Percentiles rank a stretch among this genome's conserved stretches.
Conservation (phyloP, 37 sponge, comb jelly and placozoan genomes). For the Aplysina aerophoba region DNA sequence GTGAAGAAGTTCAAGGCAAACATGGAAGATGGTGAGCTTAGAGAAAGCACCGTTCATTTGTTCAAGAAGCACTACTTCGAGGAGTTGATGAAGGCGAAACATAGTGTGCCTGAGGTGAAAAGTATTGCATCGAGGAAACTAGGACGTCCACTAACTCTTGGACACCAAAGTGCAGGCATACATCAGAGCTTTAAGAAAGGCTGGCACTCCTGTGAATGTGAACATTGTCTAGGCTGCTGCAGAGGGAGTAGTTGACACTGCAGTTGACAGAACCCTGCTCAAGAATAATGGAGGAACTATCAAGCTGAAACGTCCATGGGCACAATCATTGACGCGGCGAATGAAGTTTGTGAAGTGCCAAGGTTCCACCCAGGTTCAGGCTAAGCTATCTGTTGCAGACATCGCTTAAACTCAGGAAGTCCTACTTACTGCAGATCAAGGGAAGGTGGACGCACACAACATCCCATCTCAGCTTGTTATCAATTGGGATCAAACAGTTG, state of each 20-base stretch:
- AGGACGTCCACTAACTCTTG: slow-evolving; percentile 17
- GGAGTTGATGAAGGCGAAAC: too few relatives aligned
- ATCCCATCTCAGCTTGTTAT: slow-evolving; percentile 14
- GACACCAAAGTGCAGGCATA: slow-evolving; percentile 23
- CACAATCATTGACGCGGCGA: slow-evolving; percentile 12
- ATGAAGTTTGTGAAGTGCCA: slow-evolving; percentile 21
- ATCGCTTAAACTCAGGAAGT: not conserved
- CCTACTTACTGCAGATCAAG: not conserved
- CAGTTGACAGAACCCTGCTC: slow-evolving; percentile 39
- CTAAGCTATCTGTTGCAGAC: slow-evolving; percentile 6
- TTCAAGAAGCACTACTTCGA: slow-evolving; percentile 13
- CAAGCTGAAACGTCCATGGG: not conserved
- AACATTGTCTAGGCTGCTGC: slow-evolving; percentile 35
- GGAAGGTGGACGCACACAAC: not conserved
- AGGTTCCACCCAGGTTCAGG: slow-evolving; percentile 20
- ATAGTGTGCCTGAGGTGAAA: too few relatives aligned
- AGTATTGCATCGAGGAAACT: not conserved
- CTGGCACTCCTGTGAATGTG: slow-evolving; percentile 36
- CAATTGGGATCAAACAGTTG: slow-evolving; percentile 20
- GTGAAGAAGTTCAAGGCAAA: not conserved
- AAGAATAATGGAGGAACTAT: slow-evolving; percentile 34
- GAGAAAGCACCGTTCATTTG: not conserved
- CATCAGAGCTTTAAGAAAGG: slow-evolving; percentile 22
- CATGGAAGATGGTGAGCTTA: not conserved
- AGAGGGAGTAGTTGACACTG: slow-evolving; percentile 32